Evolutionary conservation across 2,888 invertebrate species (phyloP).

Genomic region (Lepas anatifera): DNA sequence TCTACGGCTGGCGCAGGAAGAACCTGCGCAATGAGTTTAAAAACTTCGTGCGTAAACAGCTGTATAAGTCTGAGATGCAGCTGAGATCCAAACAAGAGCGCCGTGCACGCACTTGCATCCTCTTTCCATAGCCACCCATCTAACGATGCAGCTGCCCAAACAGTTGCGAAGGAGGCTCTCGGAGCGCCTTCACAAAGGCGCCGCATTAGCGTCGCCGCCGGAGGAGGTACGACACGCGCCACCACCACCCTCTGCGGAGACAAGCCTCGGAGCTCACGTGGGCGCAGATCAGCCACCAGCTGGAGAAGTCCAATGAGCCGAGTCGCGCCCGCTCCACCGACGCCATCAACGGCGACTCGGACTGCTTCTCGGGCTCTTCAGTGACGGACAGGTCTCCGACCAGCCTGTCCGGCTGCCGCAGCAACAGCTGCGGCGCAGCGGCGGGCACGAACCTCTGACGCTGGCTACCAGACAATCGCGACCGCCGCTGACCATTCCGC

Average conservation of each 20-base stretch:
- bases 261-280: slow-evolving; percentile 4
- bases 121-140: slow-evolving; percentile 1
- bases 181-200: background rate
- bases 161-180: background rate
- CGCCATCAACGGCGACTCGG: background rate
- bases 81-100: slow-evolving; percentile 4
- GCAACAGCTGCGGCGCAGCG: background rate
- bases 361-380: background rate
- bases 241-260: background rate
- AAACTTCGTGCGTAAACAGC: slow-evolving; percentile 3
- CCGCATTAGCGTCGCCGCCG: background rate
- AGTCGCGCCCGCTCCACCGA: background rate
- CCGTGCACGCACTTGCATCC: background rate
- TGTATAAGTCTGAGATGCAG: slow-evolving; percentile 13
- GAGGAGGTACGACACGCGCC: background rate
- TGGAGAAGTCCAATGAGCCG: background rate
- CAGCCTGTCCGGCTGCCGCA: background rate
- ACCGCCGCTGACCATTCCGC: background rate
- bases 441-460: too few relatives aligned
- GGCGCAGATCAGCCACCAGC: slow-evolving; percentile 1
- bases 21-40: background rate
- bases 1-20: background rate
- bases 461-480: too few relatives aligned
- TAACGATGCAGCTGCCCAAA: slow-evolving; percentile 3
- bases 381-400: background rate